phyloP scores from a whole-genome alignment of 2,888 invertebrate genomes.

The Branchellion lobata region DNA sequence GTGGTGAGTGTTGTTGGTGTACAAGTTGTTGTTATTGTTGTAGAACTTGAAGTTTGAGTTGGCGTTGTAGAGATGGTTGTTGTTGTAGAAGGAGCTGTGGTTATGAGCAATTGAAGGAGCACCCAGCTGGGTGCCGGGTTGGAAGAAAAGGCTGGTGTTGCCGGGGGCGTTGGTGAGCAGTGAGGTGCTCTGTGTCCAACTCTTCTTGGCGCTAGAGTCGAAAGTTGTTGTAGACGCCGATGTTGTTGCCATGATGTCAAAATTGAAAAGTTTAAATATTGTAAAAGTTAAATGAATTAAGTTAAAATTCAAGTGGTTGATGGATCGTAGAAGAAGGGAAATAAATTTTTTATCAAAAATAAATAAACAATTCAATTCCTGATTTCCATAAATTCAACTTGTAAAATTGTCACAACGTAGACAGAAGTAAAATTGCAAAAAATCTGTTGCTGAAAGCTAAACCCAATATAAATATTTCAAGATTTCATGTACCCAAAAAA shows the following conservation, averaged over 20 bases:
- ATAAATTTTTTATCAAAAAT: background rate
- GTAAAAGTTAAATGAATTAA: background rate
- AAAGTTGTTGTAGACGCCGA: background rate
- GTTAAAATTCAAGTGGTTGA: slow-evolving; percentile 13
- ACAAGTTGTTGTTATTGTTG: too few species aligned
- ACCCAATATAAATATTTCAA: background rate
- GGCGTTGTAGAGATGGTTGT: background rate
- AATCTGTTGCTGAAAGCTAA: background rate
- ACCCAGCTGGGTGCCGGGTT: too few species aligned
- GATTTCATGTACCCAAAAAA: background rate
- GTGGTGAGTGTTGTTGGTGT: too few species aligned
- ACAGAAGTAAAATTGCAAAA: background rate
- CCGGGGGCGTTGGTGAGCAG: background rate
- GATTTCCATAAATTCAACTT: background rate
- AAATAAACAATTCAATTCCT: slow-evolving; percentile 1
- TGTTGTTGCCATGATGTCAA: background rate
- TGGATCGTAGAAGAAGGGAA: background rate
- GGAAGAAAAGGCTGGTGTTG: background rate
- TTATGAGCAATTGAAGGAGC: background rate
- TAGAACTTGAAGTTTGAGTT: too few species aligned
- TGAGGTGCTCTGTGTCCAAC: background rate
- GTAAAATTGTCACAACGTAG: slow-evolving; percentile 5
- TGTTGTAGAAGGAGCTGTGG: background rate
- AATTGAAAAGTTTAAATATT: background rate
- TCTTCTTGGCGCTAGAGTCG: background rate